phyloP scores from a whole-genome alignment of 2,113 vertebrate genomes.

The Myiozetetes cayanensis region DNA sequence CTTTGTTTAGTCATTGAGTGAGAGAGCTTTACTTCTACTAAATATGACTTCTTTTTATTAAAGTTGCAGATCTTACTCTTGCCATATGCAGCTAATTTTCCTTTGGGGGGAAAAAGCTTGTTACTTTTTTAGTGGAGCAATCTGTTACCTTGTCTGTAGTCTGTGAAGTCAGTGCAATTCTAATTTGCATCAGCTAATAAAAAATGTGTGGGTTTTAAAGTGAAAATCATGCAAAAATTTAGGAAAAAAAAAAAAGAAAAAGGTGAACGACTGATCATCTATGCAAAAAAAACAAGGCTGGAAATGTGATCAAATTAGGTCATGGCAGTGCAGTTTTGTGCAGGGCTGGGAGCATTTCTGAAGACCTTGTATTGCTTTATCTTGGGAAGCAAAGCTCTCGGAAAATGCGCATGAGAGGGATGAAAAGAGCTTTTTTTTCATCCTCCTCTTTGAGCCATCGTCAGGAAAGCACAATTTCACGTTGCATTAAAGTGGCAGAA shows the following conservation, averaged over 20 bases:
- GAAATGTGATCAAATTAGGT: conserved; percentile 60
- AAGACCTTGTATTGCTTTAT: conserved; percentile 40
- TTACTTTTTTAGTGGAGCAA: conserved; percentile 70
- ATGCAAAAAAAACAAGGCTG: conserved; percentile 47
- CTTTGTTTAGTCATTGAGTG: conserved; percentile 36
- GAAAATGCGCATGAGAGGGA: conserved; percentile 36
- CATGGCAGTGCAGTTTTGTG: conserved; percentile 39
- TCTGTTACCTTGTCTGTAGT: conserved; percentile 71
- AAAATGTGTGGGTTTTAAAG: conserved; percentile 68
- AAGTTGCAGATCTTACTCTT: conserved; percentile 64
- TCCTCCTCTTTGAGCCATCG: not conserved
- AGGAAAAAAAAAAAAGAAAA: conserved; percentile 33
- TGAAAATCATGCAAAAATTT: conserved; percentile 60
- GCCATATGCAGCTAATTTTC: conserved; percentile 70
- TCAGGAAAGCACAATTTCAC: not conserved
- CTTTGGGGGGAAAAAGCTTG: conserved; percentile 62
- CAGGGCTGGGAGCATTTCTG: conserved; percentile 25
- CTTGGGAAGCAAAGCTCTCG: conserved; percentile 45
- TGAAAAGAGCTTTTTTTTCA: conserved; percentile 32
- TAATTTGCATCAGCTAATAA: conserved; percentile 68
- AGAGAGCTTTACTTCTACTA: conserved; percentile 37
- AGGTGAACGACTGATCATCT: conserved; percentile 54
- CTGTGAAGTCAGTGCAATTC: conserved; percentile 66
- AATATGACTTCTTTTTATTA: conserved; percentile 54
- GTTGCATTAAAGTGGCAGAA: conserved; percentile 35